A percentile compares a stretch with the other conserved stretches of the same genome.
Evolutionary conservation across 1,140 invertebrate species (phyloP).

Genomic region (Anoplolepis gracilipes): DNA sequence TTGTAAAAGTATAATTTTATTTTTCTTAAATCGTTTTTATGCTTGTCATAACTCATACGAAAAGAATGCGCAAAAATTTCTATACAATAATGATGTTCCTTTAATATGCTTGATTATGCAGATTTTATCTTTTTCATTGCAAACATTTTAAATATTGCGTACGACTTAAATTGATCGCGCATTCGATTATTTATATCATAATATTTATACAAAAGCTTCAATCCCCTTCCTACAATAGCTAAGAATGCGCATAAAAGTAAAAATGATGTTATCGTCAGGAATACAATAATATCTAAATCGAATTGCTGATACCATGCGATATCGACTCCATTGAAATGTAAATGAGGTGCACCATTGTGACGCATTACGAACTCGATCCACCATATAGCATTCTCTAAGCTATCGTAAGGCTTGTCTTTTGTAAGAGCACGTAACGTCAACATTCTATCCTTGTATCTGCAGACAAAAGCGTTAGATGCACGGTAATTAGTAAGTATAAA

Average conservation of each 20-base stretch:
- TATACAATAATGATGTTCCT: not conserved
- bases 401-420: constrained; percentile 81
- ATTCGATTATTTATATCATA: not conserved
- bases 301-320: constrained; percentile 84
- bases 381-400: constrained; percentile 84
- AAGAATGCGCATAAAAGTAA: constrained; percentile 1
- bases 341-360: constrained; percentile 81
- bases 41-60: not conserved
- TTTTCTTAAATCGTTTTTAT: not conserved
- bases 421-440: constrained; percentile 70
- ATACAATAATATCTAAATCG: constrained; percentile 83
- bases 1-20: not conserved
- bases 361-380: constrained; percentile 86
- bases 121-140: not conserved
- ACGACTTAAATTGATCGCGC: not conserved
- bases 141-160: not conserved
- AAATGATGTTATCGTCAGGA: constrained; percentile 63
- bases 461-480: constrained; percentile 25
- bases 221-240: not conserved
- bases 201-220: not conserved
- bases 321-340: constrained; percentile 76
- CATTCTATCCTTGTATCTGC: constrained; percentile 79
- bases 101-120: not conserved
- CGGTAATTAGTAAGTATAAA: constrained; percentile 18
- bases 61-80: not conserved